Base-by-base conservation (phyloP, 1,140 invertebrate species). In the Marisa cornuarietis region DNA sequence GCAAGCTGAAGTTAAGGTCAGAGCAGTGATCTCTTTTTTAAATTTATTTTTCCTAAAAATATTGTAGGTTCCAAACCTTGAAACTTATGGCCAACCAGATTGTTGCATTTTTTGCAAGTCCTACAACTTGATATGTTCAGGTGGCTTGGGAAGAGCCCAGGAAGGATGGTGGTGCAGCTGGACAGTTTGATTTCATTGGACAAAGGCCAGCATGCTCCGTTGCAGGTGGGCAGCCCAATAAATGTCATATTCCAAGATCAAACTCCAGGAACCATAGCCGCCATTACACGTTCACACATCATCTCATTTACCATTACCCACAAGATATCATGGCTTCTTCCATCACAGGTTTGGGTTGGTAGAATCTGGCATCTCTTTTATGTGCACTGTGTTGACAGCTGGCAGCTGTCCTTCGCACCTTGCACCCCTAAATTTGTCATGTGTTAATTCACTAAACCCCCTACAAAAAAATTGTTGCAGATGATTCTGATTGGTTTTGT, bases 221-320 rank as follows among this genome's bases (percentile, higher is more conserved):
- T 13, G 6, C 65, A 68, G 65, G 22, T n/a, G 65, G n/a, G n/a
- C 65, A 68, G 11, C 22, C 65, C 13, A 68, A 11, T 24, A 68
- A n/a, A 68, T 31, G n/a, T 68, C 14, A n/a, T 13, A 10, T 9
- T 13, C 22, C 65, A 68, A 68, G 11, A 68, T 14, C 74, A 65
- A 24, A 16, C 26, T 22, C 74, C 24, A 61, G 24, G 49, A 31
- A 18, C 20, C 51, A 77, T 77, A 77, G 76, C 42, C 71, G 42
- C 14, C 81, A 82, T 78, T 76, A 79, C 42, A 78, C 71, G 31
- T 80, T 80, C 65, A 83, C 82, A 16, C 82, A 83, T 75, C 82
- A 83, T 76, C 74, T 83, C 24, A 78, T 78, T 65, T 79, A 83
- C 75, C 76, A 83, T 79, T 81, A 75, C 75, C 42, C 16, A 31